These are phyloP conservation scores for Malthinus seriepunctatus DNA, from an alignment of 2,888 invertebrate genomes.

Conservation along the genomic window DNA sequence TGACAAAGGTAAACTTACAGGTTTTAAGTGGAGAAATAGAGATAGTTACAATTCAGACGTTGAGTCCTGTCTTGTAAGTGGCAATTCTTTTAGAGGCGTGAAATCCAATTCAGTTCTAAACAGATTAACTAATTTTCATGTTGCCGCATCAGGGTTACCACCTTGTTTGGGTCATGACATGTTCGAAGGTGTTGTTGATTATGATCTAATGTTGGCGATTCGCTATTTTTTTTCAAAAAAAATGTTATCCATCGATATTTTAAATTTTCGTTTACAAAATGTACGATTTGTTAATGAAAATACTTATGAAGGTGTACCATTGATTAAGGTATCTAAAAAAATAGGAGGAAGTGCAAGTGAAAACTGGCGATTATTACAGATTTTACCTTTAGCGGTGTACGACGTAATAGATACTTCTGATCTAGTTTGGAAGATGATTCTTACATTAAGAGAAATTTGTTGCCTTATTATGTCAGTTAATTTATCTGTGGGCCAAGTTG, in stretches of 20 bases:
- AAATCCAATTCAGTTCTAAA: constrained; percentile 39
- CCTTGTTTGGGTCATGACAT: constrained; percentile 41
- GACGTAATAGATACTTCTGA: constrained; percentile 2
- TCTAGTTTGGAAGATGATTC: constrained; percentile 14
- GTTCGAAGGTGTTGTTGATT: constrained; percentile 36
- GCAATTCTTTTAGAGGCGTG: constrained; percentile 30
- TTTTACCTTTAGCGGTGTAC: constrained; percentile 13
- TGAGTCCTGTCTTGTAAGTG: neutral
- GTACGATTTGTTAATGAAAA: constrained; percentile 20
- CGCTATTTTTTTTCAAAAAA: constrained; percentile 27
- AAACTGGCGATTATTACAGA: constrained; percentile 2
- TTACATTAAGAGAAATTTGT: constrained; percentile 5
- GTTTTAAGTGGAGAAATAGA: neutral
- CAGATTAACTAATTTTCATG: constrained; percentile 36
- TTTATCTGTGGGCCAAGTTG: constrained; percentile 10
- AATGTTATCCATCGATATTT: constrained; percentile 10
- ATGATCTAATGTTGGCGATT: constrained; percentile 34
- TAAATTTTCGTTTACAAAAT: constrained; percentile 15
- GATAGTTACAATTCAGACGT: constrained; percentile 9
- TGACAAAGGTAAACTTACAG: neutral
- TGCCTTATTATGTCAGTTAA: neutral
- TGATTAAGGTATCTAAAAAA: constrained; percentile 20
- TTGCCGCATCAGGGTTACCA: constrained; percentile 36
- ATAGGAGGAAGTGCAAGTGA: constrained; percentile 15
- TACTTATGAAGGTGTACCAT: constrained; percentile 14